Percentiles rank a stretch among this genome's conserved stretches.
Evolutionary conservation across 2,888 invertebrate species (phyloP).

Genomic region (Spatulosminthurus flaviceps): DNA sequence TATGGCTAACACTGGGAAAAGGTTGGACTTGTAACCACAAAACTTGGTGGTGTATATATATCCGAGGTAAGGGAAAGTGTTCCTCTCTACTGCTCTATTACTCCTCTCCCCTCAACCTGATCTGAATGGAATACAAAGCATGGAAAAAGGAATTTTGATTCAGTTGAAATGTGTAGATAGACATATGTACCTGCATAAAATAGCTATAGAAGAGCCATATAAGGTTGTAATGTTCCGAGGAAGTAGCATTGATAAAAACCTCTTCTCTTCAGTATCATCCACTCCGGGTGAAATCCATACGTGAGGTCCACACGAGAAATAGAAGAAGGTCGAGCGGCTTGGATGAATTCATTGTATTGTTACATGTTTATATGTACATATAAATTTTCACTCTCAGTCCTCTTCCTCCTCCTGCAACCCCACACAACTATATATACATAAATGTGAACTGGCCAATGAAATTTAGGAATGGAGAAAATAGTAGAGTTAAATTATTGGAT

Average conservation of each 20-base stretch:
- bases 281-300: no score
- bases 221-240: no score
- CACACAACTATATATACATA: no score
- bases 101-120: neutral
- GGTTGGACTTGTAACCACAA: constrained; percentile 3
- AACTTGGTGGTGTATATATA: neutral
- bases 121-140: constrained; percentile 6
- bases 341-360: no score
- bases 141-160: neutral
- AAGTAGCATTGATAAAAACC: no score
- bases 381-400: neutral
- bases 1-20: neutral
- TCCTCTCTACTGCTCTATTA: constrained; percentile 8
- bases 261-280: no score
- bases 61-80: neutral
- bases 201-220: no score
- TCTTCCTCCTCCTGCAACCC: no score
- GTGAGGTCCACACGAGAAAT: no score
- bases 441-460: neutral
- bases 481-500: constrained; percentile 6
- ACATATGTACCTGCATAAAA: neutral
- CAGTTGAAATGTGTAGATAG: neutral
- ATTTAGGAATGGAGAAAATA: neutral
- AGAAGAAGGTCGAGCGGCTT: no score
- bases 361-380: neutral